phyloP scores from a whole-genome alignment of 2,797 vertebrate species.

The Sciaenops ocellatus region DNA sequence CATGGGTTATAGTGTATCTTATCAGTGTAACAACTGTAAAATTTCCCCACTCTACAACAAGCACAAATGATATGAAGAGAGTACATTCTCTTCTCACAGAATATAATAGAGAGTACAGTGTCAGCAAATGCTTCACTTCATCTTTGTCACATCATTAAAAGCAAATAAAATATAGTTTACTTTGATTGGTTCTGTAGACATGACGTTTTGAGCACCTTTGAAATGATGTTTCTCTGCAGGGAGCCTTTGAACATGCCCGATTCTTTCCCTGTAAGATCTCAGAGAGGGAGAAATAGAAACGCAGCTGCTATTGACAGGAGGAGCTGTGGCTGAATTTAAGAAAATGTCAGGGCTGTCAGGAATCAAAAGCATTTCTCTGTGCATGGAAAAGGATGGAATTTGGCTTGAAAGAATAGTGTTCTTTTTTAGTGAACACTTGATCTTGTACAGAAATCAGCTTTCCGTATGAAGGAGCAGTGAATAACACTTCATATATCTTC shows the following conservation, averaged over 20 bases:
- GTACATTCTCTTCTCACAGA: slow-evolving; percentile 3
- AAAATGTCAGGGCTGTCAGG: slow-evolving; percentile 69
- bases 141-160: slow-evolving; percentile 38
- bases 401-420: slow-evolving; percentile 59
- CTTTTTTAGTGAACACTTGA: slow-evolving; percentile 51
- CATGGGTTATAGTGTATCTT: slow-evolving; percentile 2
- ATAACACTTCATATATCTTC: slow-evolving; percentile 12
- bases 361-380: slow-evolving; percentile 59
- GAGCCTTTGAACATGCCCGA: slow-evolving; percentile 58
- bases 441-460: slow-evolving; percentile 36
- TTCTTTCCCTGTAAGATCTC: slow-evolving; percentile 56
- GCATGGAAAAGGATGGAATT: slow-evolving; percentile 48
- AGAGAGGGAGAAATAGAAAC: slow-evolving; percentile 47
- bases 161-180: slow-evolving; percentile 35
- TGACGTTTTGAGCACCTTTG: slow-evolving; percentile 51
- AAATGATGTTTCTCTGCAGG: slow-evolving; percentile 64
- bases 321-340: slow-evolving; percentile 62
- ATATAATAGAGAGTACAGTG: slow-evolving; percentile 5
- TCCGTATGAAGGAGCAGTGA: slow-evolving; percentile 31
- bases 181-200: slow-evolving; percentile 52
- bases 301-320: slow-evolving; percentile 63
- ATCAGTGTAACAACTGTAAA: slow-evolving; percentile 3
- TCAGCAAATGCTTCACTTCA: slow-evolving; percentile 12
- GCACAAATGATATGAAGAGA: slow-evolving; percentile 14
- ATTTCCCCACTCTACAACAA: slow-evolving; percentile 2